Evolutionary conservation across 2,888 invertebrate species (phyloP).

Genomic region (Azorinus chamasolen): DNA sequence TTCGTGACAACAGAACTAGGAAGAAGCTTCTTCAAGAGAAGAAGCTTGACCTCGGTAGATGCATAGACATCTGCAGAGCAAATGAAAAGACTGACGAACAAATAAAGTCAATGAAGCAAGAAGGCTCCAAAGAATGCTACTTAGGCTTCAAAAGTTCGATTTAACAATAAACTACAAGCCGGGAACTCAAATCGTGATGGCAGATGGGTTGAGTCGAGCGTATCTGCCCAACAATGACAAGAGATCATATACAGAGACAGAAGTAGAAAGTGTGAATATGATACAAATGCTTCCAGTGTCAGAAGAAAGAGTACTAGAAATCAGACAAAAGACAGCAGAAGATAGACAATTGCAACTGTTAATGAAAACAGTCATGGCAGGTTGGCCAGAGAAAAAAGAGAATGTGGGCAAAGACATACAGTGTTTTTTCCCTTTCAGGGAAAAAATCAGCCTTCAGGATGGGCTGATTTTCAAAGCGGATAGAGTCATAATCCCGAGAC

Average conservation of each 20-base stretch:
- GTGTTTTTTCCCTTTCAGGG: constrained; percentile 31
- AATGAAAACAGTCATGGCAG: constrained; percentile 25
- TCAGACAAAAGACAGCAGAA: constrained; percentile 30
- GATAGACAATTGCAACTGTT: constrained; percentile 33
- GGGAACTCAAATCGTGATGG: constrained; percentile 50
- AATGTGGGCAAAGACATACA: constrained; percentile 11
- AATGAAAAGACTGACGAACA: constrained; percentile 41
- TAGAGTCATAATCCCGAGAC: constrained; percentile 31
- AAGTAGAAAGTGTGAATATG: constrained; percentile 9
- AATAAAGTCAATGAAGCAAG: constrained; percentile 34
- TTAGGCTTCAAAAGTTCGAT: too few species aligned
- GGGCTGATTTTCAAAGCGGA: constrained; percentile 41
- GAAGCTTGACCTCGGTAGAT: constrained; percentile 22
- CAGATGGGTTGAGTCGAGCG: constrained; percentile 58
- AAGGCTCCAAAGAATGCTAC: too few species aligned
- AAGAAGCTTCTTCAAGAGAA: constrained; percentile 33
- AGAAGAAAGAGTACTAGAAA: constrained; percentile 19
- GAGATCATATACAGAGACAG: neutral
- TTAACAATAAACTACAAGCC: too few species aligned
- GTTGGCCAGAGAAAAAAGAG: constrained; percentile 45
- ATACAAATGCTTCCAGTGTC: constrained; percentile 32
- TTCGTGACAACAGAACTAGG: constrained; percentile 34
- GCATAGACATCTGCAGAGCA: constrained; percentile 32
- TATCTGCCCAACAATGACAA: constrained; percentile 13
- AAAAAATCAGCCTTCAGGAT: constrained; percentile 46